Base-by-base conservation (phyloP, 2,888 invertebrate genomes). In the Steinernema scapterisci region DNA sequence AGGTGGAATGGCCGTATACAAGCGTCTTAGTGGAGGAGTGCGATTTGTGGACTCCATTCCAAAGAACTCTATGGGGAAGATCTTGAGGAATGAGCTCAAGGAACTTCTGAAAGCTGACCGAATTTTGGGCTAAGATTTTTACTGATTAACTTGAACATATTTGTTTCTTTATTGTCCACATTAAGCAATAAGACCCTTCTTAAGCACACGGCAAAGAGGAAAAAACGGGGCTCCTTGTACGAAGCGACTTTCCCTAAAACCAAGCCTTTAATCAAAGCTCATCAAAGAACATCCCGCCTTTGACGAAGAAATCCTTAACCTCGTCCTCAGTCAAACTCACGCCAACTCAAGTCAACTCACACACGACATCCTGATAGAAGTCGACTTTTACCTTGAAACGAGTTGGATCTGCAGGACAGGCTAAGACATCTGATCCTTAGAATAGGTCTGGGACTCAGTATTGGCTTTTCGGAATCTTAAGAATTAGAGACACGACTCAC, bases 281-380 rank as follows among this genome's bases (percentile, higher is more conserved):
- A 9, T 38, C 9, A 6, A 38, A 38, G 38, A 9, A 2, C 3
- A 5, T 48, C 7, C 3, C 27, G 76, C 80, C 74, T 11, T 56
- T 56, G 23, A 80, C 73, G 52, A 71, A n/a, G n/a, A n/a, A 79
- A 19, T 77, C 72, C 31, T 43, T 9, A 16, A 80, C 56, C 9
- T 77, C 73, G 16, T 43, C 0, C 38, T 76, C 75, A 6, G 45
- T 70, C 13, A 75, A 44, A 1, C 16, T 38, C n/a, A n/a, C n/a
- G n/a, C n/a, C n/a, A n/a, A n/a, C n/a, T n/a, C n/a, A n/a, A n/a
- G n/a, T n/a, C n/a, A n/a, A n/a, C 25, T 31, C 45, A 25, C 72
- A 44, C 5, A 63, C 11, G 13, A 38, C 16, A 38, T 63, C 63
- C 16, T 27, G 23, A 16, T 31, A 19, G 9, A 63, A 27, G n/a